Evolutionary conservation across 2,888 invertebrate species (phyloP).

Genomic region (Trichogramma evanescens): DNA sequence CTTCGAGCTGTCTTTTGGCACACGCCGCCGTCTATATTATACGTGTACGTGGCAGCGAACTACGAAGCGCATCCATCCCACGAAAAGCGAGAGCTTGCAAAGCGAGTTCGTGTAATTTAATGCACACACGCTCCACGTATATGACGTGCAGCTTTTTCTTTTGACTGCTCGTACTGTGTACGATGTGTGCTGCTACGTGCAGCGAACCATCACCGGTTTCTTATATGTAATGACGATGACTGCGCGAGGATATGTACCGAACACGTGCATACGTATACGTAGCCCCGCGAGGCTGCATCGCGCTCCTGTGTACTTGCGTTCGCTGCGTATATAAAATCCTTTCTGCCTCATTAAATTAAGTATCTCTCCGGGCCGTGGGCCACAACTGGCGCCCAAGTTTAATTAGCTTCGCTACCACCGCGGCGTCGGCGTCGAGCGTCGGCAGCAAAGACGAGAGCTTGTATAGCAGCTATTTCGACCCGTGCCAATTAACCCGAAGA

Average conservation of each 20-base stretch:
- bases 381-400: not conserved
- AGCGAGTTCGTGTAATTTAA: constrained; percentile 1
- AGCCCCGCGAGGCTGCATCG: no score
- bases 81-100: not conserved
- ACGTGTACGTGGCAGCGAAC: no score
- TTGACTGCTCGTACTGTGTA: no score
- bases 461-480: not conserved
- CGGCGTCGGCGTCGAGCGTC: not conserved
- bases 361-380: not conserved
- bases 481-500: not conserved
- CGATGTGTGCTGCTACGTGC: not conserved
- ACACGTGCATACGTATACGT: no score
- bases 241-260: no score
- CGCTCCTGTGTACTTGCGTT: no score
- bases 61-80: not conserved
- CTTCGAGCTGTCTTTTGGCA: no score
- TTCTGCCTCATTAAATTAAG: constrained; percentile 11
- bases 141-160: not conserved
- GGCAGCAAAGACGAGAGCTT: no score
- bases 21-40: no score
- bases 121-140: not conserved
- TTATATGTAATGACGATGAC: no score
- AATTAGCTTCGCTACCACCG: constrained; percentile 6
- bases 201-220: constrained; percentile 5
- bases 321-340: not conserved